Evolutionary conservation across 2,888 invertebrate genomes (phyloP).

Genomic region (Nymphalis c-album): DNA sequence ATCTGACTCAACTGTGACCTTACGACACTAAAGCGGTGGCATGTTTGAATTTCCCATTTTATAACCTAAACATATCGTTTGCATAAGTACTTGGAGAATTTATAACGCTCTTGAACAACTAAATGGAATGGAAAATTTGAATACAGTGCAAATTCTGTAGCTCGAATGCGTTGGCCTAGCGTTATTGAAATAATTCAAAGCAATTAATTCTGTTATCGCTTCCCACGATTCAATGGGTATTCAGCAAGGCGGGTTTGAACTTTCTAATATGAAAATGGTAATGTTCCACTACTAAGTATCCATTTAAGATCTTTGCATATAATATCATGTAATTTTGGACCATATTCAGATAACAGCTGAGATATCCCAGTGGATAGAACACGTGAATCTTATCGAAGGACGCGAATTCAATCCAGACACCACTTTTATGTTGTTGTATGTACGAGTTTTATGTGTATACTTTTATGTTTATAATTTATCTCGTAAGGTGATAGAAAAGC

Average conservation of each 20-base stretch:
- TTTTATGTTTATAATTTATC: too few species aligned
- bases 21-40: conserved; percentile 15
- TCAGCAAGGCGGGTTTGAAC: conserved; percentile 24
- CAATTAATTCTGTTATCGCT: conserved; percentile 38
- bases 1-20: conserved; percentile 29
- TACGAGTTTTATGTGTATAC: too few species aligned
- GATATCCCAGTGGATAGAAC: too few species aligned
- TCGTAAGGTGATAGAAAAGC: too few species aligned
- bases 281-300: conserved; percentile 7
- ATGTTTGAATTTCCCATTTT: conserved; percentile 31
- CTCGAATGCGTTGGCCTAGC: conserved; percentile 31
- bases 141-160: conserved; percentile 30
- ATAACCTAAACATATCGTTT: conserved; percentile 22
- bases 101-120: conserved; percentile 20
- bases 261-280: conserved; percentile 36
- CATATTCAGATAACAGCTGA: background rate
- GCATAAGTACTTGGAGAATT: conserved; percentile 22
- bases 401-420: too few species aligned
- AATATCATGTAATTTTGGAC: background rate
- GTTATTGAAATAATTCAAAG: conserved; percentile 34
- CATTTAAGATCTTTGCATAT: conserved; percentile 7
- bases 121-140: conserved; percentile 31
- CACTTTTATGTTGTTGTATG: too few species aligned
- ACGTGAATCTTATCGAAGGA: too few species aligned
- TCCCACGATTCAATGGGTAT: conserved; percentile 36